phyloP scores from a whole-genome alignment of 2,113 vertebrate species.

The Ameiurus melas region DNA sequence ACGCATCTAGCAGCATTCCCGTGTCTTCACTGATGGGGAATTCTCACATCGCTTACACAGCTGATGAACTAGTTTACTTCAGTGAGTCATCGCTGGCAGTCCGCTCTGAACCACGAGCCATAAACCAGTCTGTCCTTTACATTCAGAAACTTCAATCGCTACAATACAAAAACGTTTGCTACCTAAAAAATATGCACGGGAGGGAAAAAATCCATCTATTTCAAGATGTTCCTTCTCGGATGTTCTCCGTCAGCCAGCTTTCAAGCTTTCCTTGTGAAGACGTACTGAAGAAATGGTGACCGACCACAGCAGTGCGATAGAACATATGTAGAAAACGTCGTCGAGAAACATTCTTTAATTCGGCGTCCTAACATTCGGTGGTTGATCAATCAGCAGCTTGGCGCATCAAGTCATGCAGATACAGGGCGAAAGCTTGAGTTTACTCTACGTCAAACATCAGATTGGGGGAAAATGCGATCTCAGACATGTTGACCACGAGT shows the following conservation, averaged over 20 bases:
- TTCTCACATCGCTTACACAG: not conserved
- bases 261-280: not conserved
- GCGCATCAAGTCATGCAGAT: too few species aligned
- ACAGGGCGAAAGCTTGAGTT: not conserved
- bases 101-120: not conserved
- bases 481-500: not conserved
- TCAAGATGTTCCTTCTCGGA: not conserved
- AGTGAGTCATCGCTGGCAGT: not conserved
- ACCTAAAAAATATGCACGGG: not conserved
- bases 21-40: conserved; percentile 7
- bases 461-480: not conserved
- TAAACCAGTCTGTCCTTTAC: not conserved
- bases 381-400: not conserved
- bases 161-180: not conserved
- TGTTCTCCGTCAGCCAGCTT: not conserved
- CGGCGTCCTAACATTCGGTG: too few species aligned
- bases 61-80: not conserved
- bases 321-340: not conserved
- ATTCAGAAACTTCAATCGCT: not conserved
- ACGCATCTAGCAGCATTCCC: conserved; percentile 15
- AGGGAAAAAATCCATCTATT: not conserved
- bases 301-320: not conserved
- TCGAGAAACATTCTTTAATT: not conserved
- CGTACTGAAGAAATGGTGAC: not conserved
- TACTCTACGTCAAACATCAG: not conserved